Base-by-base conservation (phyloP, 2,797 vertebrate genomes). In the Phrynocephalus forsythii region DNA sequence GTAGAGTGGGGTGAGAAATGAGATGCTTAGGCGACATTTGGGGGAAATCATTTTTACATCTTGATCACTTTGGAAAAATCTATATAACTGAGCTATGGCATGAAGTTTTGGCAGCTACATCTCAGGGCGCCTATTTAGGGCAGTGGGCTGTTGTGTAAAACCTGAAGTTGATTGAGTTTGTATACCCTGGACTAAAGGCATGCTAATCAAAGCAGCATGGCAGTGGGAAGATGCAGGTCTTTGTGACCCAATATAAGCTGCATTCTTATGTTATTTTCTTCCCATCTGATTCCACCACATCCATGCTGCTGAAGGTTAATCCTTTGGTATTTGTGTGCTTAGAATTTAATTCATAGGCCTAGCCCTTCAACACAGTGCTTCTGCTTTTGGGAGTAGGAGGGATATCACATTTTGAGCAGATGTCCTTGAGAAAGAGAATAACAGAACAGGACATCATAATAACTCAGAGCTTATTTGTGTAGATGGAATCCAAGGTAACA, bases 401-500 rank as follows among this genome's bases (percentile, higher is more conserved):
- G 80, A 87, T 2, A 8, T 60, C 3, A 1, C 11, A 20, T 91
- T 91, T 89, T 69, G 60, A 92, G 60, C 63, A 83, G 92, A 91
- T 56, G 83, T 92, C 92, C 89, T 94, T 90, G 87, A 92, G 84
- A 83, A 24, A 67, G 56, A 85, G 86, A 91, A 90, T 81, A 87
- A 87, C 33, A 52, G 90, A 91, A 88, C 89, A 83, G 77, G 44
- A 16, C 78, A 16, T 78, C 90, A 77, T 73, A 0, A 1, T 1
- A 5, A 83, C 24, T 84, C 72, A 20, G 78, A 77, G 84, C 86
- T 90, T 90, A 73, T 88, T 94, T 90, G 87, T 93, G 90, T 83
- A 56, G 60, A 66, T 28, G 75, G 86, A 91, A 85, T 82, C 87
- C 91, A 83, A 93, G 82, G 79, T 83, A 93, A 78, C 33, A 93